These are phyloP conservation scores for Galeruca laticollis DNA, from an alignment of 2,888 invertebrate genomes.

Conservation along the genomic window DNA sequence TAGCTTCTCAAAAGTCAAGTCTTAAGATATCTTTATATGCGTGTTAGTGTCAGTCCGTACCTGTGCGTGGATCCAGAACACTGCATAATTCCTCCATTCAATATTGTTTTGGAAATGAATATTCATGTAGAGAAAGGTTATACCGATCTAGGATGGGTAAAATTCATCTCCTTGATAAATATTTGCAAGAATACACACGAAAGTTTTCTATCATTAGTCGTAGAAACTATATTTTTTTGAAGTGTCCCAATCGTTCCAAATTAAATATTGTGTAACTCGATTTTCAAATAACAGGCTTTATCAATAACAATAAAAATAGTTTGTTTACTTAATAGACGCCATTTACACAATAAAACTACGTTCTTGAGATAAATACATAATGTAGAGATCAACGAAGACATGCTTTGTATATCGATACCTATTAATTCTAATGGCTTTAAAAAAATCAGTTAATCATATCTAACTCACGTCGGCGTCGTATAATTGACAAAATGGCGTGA, in stretches of 20 bases:
- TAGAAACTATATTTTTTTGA: slow-evolving; percentile 21
- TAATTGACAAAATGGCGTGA: no score
- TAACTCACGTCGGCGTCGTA: no score
- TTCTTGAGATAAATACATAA: neutral
- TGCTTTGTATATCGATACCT: no score
- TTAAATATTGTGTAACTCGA: neutral
- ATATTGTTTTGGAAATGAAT: slow-evolving; percentile 38
- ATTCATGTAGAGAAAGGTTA: slow-evolving; percentile 51
- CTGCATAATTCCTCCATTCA: slow-evolving; percentile 29
- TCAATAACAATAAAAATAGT: neutral
- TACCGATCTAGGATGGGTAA: slow-evolving; percentile 47
- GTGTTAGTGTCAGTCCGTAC: slow-evolving; percentile 22
- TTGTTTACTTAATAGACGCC: neutral
- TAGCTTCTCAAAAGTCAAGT: neutral
- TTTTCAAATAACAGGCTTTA: no score
- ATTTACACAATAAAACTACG: neutral
- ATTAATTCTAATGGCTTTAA: no score
- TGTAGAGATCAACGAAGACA: no score
- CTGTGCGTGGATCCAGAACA: slow-evolving; percentile 20
- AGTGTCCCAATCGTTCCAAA: slow-evolving; percentile 18
- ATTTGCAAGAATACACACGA: slow-evolving; percentile 44
- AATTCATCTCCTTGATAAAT: slow-evolving; percentile 49
- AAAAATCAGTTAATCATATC: no score
- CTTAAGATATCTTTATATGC: neutral
- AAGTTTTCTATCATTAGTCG: slow-evolving; percentile 41